Evolutionary conservation across 2,113 vertebrate genomes (phyloP).

Genomic region (Plecotus auritus): DNA sequence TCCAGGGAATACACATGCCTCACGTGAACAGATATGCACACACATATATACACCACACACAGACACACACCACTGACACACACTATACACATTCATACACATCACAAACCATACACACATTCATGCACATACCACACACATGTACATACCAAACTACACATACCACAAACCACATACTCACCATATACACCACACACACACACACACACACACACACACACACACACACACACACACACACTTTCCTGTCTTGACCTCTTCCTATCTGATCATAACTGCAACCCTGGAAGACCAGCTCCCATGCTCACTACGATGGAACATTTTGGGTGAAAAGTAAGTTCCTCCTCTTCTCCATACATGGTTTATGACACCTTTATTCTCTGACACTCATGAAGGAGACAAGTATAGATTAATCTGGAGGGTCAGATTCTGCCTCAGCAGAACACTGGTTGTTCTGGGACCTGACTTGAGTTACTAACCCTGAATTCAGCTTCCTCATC

Average conservation of each 20-base stretch:
- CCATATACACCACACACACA: neutral
- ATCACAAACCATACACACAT: neutral
- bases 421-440: neutral
- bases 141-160: neutral
- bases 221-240: neutral
- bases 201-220: too few species aligned
- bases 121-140: neutral
- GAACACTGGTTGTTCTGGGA: too few species aligned
- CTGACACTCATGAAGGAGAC: neutral
- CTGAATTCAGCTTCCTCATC: neutral
- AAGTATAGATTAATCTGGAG: neutral
- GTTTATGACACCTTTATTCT: neutral
- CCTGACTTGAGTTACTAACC: neutral
- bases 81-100: neutral
- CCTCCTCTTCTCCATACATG: neutral
- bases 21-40: neutral
- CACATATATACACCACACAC: neutral
- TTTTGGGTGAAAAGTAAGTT: neutral
- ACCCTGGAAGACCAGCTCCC: neutral
- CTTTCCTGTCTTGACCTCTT: neutral
- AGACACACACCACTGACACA: neutral
- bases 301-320: neutral
- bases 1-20: neutral
- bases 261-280: neutral
- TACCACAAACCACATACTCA: neutral